Base-by-base conservation (phyloP, 2,888 invertebrate species). In the Philonicus albiceps region DNA sequence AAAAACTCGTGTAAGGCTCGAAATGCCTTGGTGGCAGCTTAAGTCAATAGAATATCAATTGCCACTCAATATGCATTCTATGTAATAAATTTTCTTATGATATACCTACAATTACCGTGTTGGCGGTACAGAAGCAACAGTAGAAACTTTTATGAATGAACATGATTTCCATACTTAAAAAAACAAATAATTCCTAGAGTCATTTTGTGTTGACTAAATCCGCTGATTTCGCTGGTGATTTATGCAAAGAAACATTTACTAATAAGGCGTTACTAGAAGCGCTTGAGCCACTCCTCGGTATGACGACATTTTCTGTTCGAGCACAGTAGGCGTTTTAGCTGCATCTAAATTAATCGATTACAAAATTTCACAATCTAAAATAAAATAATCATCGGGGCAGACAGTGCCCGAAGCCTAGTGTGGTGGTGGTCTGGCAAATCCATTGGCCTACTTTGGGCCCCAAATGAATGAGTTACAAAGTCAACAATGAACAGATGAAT, bases 401-500 rank as follows among this genome's bases (percentile, higher is more conserved):
- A 27, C 78, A 49, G 31, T 8, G 16, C 34, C 34, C 6, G 37
- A 22, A 27, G 19, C 64, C 34, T 37, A 34, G 34, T 37, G 43
- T 83, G 34, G 55, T n/a, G n/a, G n/a, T n/a, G 22, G 34, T 64
- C 19, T 64, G 34, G 55, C 64, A 37, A 37, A 34, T 83, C 81
- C 22, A 55, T 30, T 83, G 37, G 81, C 81, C 81, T 83, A 83
- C 55, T 83, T 83, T 64, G 34, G 34, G 6, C 16, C 27, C 34
- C 49, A 78, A 83, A 83, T 83, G 81, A 83, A 83, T 64, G 81
- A 37, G 81, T 83, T 83, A 83, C 81, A 64, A 64, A 83, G 81
- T 83, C 81, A 83, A 83, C 64, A 83, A 83, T 64, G 81, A 83
- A 37, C 53, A 80, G 80, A 80, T 83, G 81, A 84, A 84, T 84